Base-by-base conservation (phyloP, 37 sponge, comb jelly and placozoan species). In the Halisarca cf. caerulea region DNA sequence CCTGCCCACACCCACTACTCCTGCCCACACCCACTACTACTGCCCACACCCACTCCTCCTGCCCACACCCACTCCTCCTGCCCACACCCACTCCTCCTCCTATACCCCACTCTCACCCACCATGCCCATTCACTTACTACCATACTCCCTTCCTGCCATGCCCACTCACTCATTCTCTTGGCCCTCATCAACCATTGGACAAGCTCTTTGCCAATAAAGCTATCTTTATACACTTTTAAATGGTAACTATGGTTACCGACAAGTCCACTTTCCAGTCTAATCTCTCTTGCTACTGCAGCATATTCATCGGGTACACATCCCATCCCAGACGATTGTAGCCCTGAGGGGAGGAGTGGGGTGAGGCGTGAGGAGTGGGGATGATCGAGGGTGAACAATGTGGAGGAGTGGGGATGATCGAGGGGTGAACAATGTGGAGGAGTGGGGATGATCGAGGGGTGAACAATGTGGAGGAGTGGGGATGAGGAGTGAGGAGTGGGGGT, bases 281-380 rank as follows among this genome's bases (percentile, higher is more conserved):
- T 85, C 79, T 94, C 97, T 17, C 85, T 33, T 6, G 87, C 89
- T 9, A 98, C 71, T 0, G 83, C 82, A 2, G 93, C 93, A 9
- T 91, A 88, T 47, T 94, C 97, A 47, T 94, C 95, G 25, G 88
- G 90, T 11, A 87, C 85, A 58, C 93, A 95, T 20, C 69, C 83
- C 11, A 41, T 30, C 23, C 59, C 89, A 5, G 47, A 32, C 0
- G 39, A 58, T 6, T 47, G 71, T 1, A 36, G 18, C 32, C 45
- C 81, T 25, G 78, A 8, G 37, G 62, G 64, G 25, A 3, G 15
- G 28, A 14, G 7, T 5, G 33, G 33, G 18, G 15, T 32, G 66
- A 64, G 66, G 66, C 66, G 7, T 64, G 8, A 8, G 41, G 34
- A 17, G 39, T 33, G 38, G 30, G 38, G 9, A 30, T 7, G 34